Evolutionary conservation across 2,113 vertebrate genomes (phyloP), one percentile per base, ranked within the genome.

Genomic region (Oriolus oriolus): DNA sequence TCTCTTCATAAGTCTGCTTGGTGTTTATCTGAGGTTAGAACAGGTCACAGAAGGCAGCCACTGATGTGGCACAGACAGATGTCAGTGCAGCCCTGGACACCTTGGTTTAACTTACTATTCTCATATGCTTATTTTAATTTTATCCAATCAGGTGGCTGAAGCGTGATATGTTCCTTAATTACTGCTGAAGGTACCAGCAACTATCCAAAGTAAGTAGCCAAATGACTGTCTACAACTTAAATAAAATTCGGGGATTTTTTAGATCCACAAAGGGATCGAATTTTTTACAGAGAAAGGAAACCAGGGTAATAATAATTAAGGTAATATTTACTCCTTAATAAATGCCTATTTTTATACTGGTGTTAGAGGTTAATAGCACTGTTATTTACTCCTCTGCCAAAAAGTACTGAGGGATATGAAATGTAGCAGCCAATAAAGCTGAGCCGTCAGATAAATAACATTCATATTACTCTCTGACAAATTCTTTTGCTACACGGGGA

Each of bases 311-410:
- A 98, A 98, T 98, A 95, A 95, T 97, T 97, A 98, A 97, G 97
- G 98, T 97, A 97, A 97, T 97, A 98, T 97, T 98, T 98, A 98
- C 97, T 97, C 97, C 98, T 98, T 98, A 98, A 98, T 97, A 97
- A 98, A 97, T 96, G 93, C 95, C 97, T 97, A 98, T 98, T 98
- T 98, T 98, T 98, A 97, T 97, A 98, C 91, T 26, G 56, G 89
- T 97, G 97, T 97, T 97, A 97, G 97, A 98, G 97, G 98, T 98
- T 98, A 98, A 98, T 97, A 97, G 96, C 94, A 86, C 50, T 96
- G 97, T 98, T 98, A 98, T 98, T 98, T 98, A 98, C 98, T 98
- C 70, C 97, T 98, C 92, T 98, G 97, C 88, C 97, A 97, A 96
- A 98, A 98, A 97, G 95, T 96, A 98, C 97, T 97, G 97, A 98